Conservation (phyloP, 2,797 vertebrate genomes). For the Crocidura indochinensis region DNA sequence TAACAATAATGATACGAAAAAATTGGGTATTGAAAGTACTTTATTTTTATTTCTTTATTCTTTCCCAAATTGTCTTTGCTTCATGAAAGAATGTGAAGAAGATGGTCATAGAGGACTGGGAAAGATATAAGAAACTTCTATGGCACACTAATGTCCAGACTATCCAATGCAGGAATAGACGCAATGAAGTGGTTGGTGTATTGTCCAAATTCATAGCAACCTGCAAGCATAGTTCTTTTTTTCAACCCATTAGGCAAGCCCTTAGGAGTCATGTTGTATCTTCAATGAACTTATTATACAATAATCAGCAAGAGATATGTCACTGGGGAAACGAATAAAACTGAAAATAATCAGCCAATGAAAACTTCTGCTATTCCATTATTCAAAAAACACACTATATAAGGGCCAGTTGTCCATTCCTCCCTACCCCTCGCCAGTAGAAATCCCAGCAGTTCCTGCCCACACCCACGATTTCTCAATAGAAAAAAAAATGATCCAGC, state of each 20-base stretch:
- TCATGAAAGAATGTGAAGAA: not conserved
- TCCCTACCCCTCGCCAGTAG: too few relatives aligned
- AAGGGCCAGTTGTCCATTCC: too few relatives aligned
- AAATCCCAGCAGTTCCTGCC: too few relatives aligned
- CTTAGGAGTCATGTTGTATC: constrained; percentile 82
- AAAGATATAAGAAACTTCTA: not conserved
- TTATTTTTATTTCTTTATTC: not conserved
- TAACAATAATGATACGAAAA: not conserved
- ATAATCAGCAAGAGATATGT: constrained; percentile 87
- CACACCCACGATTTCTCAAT: too few relatives aligned
- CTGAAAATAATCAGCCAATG: constrained; percentile 43
- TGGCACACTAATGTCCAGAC: constrained; percentile 75
- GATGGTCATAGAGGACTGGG: not conserved
- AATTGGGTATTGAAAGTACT: not conserved
- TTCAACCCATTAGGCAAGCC: constrained; percentile 87
- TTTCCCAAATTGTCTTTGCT: constrained; percentile 14
- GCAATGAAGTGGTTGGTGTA: constrained; percentile 88
- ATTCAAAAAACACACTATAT: too few relatives aligned
- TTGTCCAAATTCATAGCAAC: constrained; percentile 80
- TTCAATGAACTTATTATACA: constrained; percentile 89
- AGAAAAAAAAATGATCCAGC: too few relatives aligned
- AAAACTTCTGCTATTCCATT: constrained; percentile 38
- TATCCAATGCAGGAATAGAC: constrained; percentile 85
- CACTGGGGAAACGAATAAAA: constrained; percentile 79
- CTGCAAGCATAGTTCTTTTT: constrained; percentile 86